Evolutionary conservation across 2,113 vertebrate species (phyloP).

Genomic region (Calidris pugnax): DNA sequence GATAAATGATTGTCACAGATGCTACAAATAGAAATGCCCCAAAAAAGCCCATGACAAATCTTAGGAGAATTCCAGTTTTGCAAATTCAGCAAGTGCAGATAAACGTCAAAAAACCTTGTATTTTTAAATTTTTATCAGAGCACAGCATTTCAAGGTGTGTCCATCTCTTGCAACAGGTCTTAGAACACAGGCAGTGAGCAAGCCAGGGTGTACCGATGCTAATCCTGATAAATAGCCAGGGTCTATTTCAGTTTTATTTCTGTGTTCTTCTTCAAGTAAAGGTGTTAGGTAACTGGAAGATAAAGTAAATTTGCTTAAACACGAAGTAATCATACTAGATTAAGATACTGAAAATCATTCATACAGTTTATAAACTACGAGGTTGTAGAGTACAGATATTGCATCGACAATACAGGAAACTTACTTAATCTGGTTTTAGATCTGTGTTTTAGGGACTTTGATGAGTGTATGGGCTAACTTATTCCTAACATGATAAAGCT

Average conservation of each 20-base stretch:
- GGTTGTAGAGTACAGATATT: neutral
- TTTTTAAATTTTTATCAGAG: neutral
- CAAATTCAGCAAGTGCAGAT: neutral
- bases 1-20: neutral
- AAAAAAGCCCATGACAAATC: accelerated
- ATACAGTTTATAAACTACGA: neutral
- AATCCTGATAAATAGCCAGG: neutral
- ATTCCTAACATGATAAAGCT: neutral
- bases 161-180: neutral
- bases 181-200: neutral
- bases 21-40: neutral
- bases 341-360: neutral
- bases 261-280: neutral
- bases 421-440: neutral
- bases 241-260: neutral
- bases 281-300: neutral
- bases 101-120: accelerated
- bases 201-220: neutral
- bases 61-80: neutral
- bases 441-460: neutral
- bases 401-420: neutral
- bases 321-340: neutral
- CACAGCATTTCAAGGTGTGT: neutral
- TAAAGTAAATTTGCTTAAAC: neutral
- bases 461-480: neutral